Conservation (phyloP, 2,113 vertebrate genomes). For the Lamprologus lemairii region DNA sequence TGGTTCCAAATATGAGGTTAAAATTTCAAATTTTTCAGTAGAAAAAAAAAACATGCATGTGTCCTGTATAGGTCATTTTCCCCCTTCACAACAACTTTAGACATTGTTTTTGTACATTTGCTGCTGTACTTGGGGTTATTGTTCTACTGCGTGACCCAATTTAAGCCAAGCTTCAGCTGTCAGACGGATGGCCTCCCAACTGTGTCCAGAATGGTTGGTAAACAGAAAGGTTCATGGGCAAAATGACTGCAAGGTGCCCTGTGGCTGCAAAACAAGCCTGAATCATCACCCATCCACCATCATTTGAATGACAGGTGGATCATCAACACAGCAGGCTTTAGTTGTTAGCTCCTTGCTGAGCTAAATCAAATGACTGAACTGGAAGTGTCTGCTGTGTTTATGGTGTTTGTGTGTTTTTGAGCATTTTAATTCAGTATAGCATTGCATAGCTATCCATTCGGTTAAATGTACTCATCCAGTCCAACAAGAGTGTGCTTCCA, state of each 20-base stretch:
- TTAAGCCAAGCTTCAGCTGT: neutral
- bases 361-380: neutral
- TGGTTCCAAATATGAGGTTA: neutral
- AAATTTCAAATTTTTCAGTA: neutral
- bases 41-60: neutral
- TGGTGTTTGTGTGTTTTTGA: neutral
- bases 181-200: neutral
- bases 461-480: neutral
- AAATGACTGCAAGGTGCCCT: neutral
- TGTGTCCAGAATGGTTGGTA: neutral
- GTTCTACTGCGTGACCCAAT: neutral
- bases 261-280: neutral
- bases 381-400: neutral
- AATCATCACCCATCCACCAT: neutral
- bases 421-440: neutral
- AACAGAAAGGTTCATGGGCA: neutral
- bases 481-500: neutral
- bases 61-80: fast-evolving
- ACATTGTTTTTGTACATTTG: neutral
- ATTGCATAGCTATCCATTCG: neutral
- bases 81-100: neutral
- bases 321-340: neutral
- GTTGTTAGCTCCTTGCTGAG: neutral
- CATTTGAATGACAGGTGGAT: neutral
- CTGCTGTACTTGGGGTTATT: neutral